Conservation (phyloP, 2,113 vertebrate genomes). For the Ptychochromis oligacanthus region DNA sequence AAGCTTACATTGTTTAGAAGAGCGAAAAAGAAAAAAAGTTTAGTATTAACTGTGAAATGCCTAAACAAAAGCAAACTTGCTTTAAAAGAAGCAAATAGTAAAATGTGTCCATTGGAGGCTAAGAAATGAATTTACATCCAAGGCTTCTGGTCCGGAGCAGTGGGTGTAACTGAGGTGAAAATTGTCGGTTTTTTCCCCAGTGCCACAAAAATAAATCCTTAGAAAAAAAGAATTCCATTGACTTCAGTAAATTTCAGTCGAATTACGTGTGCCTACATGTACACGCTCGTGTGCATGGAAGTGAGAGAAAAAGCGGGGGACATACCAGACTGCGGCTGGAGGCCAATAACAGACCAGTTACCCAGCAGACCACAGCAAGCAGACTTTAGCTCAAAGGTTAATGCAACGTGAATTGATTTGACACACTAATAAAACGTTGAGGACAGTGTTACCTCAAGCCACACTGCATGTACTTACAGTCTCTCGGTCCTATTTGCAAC, state of each 20-base stretch:
- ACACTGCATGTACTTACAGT: slow-evolving; percentile 9
- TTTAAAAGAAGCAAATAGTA: not conserved
- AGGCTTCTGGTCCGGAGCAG: slow-evolving; percentile 1
- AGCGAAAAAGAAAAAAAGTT: not conserved
- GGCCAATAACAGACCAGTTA: slow-evolving; percentile 39
- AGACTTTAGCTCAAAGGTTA: slow-evolving; percentile 64
- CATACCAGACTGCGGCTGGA: slow-evolving; percentile 20
- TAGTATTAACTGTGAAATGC: not conserved
- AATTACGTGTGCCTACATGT: slow-evolving; percentile 14
- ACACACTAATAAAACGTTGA: slow-evolving; percentile 64
- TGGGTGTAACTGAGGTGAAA: slow-evolving; percentile 10
- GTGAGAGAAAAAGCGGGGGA: not conserved
- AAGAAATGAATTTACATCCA: not conserved
- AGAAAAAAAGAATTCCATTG: slow-evolving; percentile 27
- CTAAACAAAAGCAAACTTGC: not conserved
- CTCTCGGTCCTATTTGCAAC: slow-evolving; percentile 4
- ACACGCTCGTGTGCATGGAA: not conserved
- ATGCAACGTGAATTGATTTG: slow-evolving; percentile 65
- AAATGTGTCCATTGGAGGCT: not conserved
- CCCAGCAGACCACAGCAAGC: slow-evolving; percentile 62
- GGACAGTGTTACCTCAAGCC: slow-evolving; percentile 49
- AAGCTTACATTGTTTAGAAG: not conserved
- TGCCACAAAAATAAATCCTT: slow-evolving; percentile 31
- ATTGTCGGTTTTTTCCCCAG: slow-evolving; percentile 6
- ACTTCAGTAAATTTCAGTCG: slow-evolving; percentile 9